A percentile compares a stretch with the other conserved stretches of the same genome.
phyloP scores from a whole-genome alignment of 2,888 invertebrate species.

The Rhagium mordax region DNA sequence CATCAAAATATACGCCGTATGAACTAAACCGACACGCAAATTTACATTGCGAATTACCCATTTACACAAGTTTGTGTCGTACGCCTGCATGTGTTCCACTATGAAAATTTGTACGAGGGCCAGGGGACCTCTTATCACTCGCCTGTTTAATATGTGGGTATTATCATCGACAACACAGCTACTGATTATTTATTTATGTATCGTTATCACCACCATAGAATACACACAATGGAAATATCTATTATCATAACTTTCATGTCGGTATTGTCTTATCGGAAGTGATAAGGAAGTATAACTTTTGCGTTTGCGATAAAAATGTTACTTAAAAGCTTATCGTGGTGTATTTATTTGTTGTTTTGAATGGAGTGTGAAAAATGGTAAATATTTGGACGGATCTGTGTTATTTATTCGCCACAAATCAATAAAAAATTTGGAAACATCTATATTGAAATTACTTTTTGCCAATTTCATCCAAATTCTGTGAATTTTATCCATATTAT shows the following conservation, averaged over 20 bases:
- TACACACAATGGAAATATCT: slow-evolving; percentile 63
- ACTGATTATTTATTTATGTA: slow-evolving; percentile 63
- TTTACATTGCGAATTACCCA: background rate
- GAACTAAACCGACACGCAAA: no score
- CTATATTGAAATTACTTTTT: no score
- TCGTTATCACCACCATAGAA: slow-evolving; percentile 63
- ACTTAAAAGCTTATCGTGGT: slow-evolving; percentile 26
- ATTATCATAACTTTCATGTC: slow-evolving; percentile 63
- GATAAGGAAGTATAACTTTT: slow-evolving; percentile 49
- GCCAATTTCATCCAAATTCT: no score
- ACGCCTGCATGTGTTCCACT: slow-evolving; percentile 20
- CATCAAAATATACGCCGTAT: no score
- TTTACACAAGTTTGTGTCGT: background rate
- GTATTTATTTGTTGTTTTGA: slow-evolving; percentile 2
- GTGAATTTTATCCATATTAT: background rate
- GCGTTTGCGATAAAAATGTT: slow-evolving; percentile 41
- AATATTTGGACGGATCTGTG: background rate
- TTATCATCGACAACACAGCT: slow-evolving; percentile 63
- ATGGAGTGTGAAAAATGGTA: slow-evolving; percentile 4
- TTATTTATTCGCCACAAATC: no score
- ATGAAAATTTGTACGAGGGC: slow-evolving; percentile 25
- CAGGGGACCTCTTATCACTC: slow-evolving; percentile 22
- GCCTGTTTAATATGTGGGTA: slow-evolving; percentile 58
- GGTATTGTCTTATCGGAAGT: slow-evolving; percentile 52
- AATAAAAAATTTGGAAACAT: no score